Base-by-base conservation (phyloP, 2,797 vertebrate species). In the Philypnodon macrostomus region DNA sequence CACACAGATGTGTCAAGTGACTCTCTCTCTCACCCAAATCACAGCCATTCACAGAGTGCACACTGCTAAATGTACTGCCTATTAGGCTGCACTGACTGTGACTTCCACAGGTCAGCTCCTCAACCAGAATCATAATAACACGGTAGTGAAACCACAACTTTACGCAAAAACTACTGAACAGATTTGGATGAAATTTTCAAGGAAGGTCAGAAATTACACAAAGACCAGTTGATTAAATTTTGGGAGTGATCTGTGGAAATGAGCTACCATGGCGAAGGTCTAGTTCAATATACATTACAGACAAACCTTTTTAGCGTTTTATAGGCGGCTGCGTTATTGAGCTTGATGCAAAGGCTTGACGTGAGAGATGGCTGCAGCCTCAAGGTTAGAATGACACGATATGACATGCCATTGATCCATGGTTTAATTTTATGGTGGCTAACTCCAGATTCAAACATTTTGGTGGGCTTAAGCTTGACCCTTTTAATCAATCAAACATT, bases 401-500 rank as follows among this genome's bases (percentile, higher is more conserved):
- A 88, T 81, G 86, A 89, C 83, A 88, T 69, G 31, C 67, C 84
- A 88, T 85, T 89, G 86, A 90, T 87, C 84, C 70, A 80, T 26
- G 60, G 81, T 89, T 88, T 88, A 88, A 90, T 89, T 90, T 90
- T 87, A 89, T 90, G 85, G 87, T 88, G 76, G 75, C 79, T 87
- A 88, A 73, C 78, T 89, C 79, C 77, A 76, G 62, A 86, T 85
- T 87, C 73, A 31, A n/a, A n/a, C n/a, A n/a, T n/a, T n/a, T n/a
- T n/a, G n/a, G n/a, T n/a, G n/a, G n/a, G n/a, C n/a, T n/a, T n/a
- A n/a, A 58, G 66, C 41, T 49, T 72, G 64, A 72, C 62, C 72
- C 66, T 86, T 77, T 84, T 80, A 79, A 87, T 85, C 87, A 87
- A 87, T 87, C 74, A 56, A 17, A 60, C 52, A 77, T 85, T 53